Percentiles rank a stretch among this genome's conserved stretches.
phyloP scores from a whole-genome alignment of 1,140 invertebrate species.

The Contarinia nasturtii region DNA sequence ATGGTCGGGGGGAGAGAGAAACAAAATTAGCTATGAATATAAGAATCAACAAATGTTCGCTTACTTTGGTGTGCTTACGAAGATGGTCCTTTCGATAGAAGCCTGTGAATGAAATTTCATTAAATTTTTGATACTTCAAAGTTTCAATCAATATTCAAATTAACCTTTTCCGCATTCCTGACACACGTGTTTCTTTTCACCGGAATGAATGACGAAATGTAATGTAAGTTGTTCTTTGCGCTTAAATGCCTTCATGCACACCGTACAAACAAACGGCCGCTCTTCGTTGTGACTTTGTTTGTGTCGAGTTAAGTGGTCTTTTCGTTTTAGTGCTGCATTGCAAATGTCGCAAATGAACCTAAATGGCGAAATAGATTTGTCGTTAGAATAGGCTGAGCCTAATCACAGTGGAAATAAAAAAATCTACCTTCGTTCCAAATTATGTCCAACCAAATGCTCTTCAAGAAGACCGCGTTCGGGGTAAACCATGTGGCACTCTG shows the following conservation, averaged over 20 bases:
- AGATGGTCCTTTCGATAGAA: slow-evolving; percentile 60
- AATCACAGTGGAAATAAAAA: not conserved
- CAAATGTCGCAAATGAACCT: slow-evolving; percentile 72
- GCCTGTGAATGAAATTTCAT: slow-evolving; percentile 13
- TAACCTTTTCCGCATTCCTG: slow-evolving; percentile 69
- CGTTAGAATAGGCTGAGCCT: slow-evolving; percentile 1
- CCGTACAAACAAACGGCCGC: slow-evolving; percentile 59
- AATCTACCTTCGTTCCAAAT: slow-evolving; percentile 40
- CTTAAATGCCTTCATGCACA: slow-evolving; percentile 69
- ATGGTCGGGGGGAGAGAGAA: too few relatives aligned
- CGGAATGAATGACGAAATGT: slow-evolving; percentile 70
- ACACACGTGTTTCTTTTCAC: slow-evolving; percentile 68
- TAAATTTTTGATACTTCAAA: not conserved
- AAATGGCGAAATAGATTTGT: slow-evolving; percentile 9
- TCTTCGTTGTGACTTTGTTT: slow-evolving; percentile 67
- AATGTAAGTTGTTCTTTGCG: slow-evolving; percentile 66
- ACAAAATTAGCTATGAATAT: too few relatives aligned
- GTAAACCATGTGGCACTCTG: slow-evolving; percentile 72
- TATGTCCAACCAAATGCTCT: slow-evolving; percentile 57
- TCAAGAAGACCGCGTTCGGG: slow-evolving; percentile 61
- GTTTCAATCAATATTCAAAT: slow-evolving; percentile 19
- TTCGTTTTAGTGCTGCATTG: slow-evolving; percentile 61
- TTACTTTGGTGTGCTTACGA: slow-evolving; percentile 55
- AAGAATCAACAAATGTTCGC: too few relatives aligned
- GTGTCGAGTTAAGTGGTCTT: slow-evolving; percentile 61